Evolutionary conservation across 1,140 invertebrate species (phyloP), one percentile per base, ranked within the genome.

Genomic region (Parasteatoda tepidariorum): DNA sequence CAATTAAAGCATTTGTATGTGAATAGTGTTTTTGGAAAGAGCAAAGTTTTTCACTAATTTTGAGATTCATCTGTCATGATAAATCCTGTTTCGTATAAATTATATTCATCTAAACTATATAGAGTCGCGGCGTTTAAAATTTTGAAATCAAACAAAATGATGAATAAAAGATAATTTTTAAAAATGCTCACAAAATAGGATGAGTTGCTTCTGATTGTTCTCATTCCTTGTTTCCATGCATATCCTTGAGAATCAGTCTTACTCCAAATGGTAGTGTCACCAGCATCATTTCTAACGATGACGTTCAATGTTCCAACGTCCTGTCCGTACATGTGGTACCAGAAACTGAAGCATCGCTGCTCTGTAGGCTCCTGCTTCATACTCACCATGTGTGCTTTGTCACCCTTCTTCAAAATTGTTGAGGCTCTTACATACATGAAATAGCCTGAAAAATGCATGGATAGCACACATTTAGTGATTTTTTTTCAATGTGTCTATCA

Each of bases 321-420:
- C 30, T 84, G 26, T 26, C 86, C 86, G 33, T 78, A 85, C 79
- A 87, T 85, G 54, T 87, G 85, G 41, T 87, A 87, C 85, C 85
- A 86, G 24, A 86, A 86, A n/a, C 30, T 83, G 33, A 87, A 55
- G 55, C 85, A 83, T 26, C 78, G 24, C 15, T 64, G 34, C 0
- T 75, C 48, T 4, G 84, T 75, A 0, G 83, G 15, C 6, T 75
- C 30, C n/a, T 84, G 83, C 13, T 55, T 59, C 13, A 73, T 3
- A 55, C 73, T 78, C 15, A 78, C 73, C 18, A 84, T 18, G 33
- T 74, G 83, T 18, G 83, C 83, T 34, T 84, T 84, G 22, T 59
- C 15, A 0, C 66, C 83, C 28, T 68, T 61, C 4, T 7, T 15
- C 7, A 57, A 28, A 1, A 9, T 22, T 4, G 5, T n/a, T 0